phyloP scores from a whole-genome alignment of 2,888 invertebrate genomes.

The Xestoiulus laeticollis region DNA sequence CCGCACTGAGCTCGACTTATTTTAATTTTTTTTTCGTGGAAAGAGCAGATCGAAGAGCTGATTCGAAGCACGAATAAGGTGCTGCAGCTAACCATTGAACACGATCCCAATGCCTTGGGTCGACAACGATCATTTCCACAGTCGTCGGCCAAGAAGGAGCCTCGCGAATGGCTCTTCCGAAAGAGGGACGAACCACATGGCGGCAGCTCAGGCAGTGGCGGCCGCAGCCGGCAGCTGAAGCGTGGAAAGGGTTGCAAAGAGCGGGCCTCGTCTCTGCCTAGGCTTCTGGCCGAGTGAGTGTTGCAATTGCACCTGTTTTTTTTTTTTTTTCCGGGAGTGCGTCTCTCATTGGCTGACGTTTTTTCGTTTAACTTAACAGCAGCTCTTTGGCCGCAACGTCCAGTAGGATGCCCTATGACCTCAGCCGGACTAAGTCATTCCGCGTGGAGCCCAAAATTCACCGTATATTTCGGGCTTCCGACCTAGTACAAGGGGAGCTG shows the following conservation, averaged over 20 bases:
- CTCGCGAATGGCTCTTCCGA: constrained; percentile 59
- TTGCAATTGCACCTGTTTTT: background rate
- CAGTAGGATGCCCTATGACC: constrained; percentile 70
- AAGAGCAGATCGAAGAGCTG: constrained; percentile 61
- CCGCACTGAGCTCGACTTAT: constrained; percentile 54
- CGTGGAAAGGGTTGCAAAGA: constrained; percentile 70
- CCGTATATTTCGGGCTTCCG: constrained; percentile 89
- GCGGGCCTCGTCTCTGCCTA: constrained; percentile 85
- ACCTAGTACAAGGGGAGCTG: constrained; percentile 85
- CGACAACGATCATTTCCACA: constrained; percentile 66
- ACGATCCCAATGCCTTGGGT: constrained; percentile 80
- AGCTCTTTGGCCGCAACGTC: constrained; percentile 16
- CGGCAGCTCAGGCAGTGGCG: constrained; percentile 60
- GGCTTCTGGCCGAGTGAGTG: constrained; percentile 77
- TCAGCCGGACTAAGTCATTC: constrained; percentile 89
- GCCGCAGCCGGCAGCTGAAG: constrained; percentile 66
- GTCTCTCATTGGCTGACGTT: background rate
- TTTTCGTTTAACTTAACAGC: background rate
- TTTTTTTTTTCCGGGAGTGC: background rate
- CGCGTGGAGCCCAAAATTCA: constrained; percentile 74
- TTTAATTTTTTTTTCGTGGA: background rate
- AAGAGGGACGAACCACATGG: constrained; percentile 68
- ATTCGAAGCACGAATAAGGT: constrained; percentile 61
- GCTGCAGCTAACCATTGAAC: constrained; percentile 83
- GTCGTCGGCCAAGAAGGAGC: constrained; percentile 61